Evolutionary conservation across 1,140 invertebrate genomes (phyloP).

Genomic region (Artemia franciscana): DNA sequence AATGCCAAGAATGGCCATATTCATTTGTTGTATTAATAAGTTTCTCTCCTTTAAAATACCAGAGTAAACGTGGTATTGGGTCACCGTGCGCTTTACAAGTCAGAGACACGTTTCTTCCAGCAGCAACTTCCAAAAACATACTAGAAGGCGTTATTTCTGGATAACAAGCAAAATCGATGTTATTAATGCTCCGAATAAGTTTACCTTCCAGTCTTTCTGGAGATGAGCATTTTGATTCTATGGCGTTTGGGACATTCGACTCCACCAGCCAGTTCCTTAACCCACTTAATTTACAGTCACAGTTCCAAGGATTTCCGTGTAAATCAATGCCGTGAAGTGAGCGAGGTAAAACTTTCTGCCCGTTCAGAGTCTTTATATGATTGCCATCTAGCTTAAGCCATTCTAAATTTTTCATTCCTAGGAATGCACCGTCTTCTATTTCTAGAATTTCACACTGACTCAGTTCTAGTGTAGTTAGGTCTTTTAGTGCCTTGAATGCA

Average conservation of each 20-base stretch:
- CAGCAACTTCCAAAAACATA: conserved; percentile 43
- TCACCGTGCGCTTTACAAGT: conserved; percentile 48
- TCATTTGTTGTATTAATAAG: conserved; percentile 1
- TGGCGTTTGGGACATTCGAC: conserved; percentile 39
- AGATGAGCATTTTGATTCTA: conserved; percentile 44
- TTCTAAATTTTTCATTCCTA: conserved; percentile 50
- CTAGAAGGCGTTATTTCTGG: conserved; percentile 45
- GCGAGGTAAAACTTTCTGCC: conserved; percentile 38
- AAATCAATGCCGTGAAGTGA: conserved; percentile 48
- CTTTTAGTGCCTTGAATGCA: conserved; percentile 47
- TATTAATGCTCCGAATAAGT: conserved; percentile 37
- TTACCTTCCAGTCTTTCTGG: conserved; percentile 38
- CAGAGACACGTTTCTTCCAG: conserved; percentile 51
- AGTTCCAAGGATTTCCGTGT: conserved; percentile 67
- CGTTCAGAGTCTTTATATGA: conserved; percentile 39
- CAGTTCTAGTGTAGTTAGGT: conserved; percentile 52
- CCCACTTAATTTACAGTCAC: conserved; percentile 52
- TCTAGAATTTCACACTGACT: conserved; percentile 47
- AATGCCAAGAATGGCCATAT: conserved; percentile 19
- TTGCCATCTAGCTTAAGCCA: conserved; percentile 63
- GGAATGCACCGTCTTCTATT: conserved; percentile 54
- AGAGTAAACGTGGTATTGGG: conserved; percentile 47
- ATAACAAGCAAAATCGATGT: conserved; percentile 51
- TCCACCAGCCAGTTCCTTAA: conserved; percentile 49
- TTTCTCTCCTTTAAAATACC: conserved; percentile 42